Conservation (phyloP, 2,888 invertebrate genomes). For the Schrankia costaestrigalis region DNA sequence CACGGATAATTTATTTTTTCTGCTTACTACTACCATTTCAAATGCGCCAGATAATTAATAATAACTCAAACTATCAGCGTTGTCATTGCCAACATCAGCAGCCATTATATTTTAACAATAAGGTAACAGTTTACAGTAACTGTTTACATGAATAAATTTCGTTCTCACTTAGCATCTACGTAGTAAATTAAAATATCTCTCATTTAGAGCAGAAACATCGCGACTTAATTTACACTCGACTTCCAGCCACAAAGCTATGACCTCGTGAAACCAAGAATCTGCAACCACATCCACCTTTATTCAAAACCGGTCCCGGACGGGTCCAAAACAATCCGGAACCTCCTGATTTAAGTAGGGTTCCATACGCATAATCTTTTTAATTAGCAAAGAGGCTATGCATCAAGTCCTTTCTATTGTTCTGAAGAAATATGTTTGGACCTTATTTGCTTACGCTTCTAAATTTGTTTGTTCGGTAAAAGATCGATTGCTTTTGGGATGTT, state of each 20-base stretch:
- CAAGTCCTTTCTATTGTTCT: slow-evolving; percentile 39
- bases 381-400: slow-evolving; percentile 56
- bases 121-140: no score
- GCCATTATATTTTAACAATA: no score
- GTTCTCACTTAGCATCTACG: no score
- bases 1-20: no score
- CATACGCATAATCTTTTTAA: slow-evolving; percentile 50
- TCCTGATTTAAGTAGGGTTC: slow-evolving; percentile 34
- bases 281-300: slow-evolving; percentile 14
- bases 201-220: no score
- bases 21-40: no score
- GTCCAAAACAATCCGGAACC: slow-evolving; percentile 19
- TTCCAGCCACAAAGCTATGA: slow-evolving; percentile 3
- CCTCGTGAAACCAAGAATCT: slow-evolving; percentile 11
- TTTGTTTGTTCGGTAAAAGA: slow-evolving; percentile 2
- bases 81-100: no score
- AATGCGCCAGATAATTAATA: no score
- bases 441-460: no score
- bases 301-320: slow-evolving; percentile 15
- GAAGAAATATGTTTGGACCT: slow-evolving; percentile 24
- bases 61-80: no score
- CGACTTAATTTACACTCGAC: slow-evolving; percentile 6
- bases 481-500: background rate
- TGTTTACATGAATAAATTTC: no score
- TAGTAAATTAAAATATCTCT: no score